Conservation (phyloP, 2,888 invertebrate species). For the Pteria penguin region DNA sequence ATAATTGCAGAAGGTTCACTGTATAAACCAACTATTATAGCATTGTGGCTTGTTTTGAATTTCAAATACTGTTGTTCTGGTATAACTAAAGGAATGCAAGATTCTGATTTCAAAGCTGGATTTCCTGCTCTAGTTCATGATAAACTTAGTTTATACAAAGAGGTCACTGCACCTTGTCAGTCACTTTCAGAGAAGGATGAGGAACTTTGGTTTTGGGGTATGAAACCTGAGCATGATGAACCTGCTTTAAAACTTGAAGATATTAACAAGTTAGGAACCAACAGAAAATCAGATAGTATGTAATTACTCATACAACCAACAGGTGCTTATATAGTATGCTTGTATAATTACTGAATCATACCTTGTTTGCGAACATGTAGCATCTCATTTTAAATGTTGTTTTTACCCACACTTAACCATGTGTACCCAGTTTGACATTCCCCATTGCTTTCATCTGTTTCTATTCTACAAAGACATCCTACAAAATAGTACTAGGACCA, state of each 20-base stretch:
- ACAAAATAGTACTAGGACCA: no score
- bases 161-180: slow-evolving; percentile 2
- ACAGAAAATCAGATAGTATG: background rate
- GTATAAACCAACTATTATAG: background rate
- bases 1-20: slow-evolving; percentile 3
- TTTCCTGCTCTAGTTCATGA: slow-evolving; percentile 9
- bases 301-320: no score
- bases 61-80: slow-evolving; percentile 21
- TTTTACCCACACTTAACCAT: no score
- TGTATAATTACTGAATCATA: no score
- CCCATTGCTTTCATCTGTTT: no score
- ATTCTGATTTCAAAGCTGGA: background rate
- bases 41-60: slow-evolving; percentile 20
- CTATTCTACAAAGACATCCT: no score
- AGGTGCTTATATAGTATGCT: no score
- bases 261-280: slow-evolving; percentile 1
- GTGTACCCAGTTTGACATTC: no score
- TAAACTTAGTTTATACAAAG: background rate
- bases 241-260: background rate
- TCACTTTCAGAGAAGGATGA: background rate
- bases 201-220: slow-evolving; percentile 2
- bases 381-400: no score
- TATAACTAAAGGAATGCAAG: slow-evolving; percentile 12
- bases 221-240: background rate
- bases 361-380: no score